phyloP scores from a whole-genome alignment of 2,888 invertebrate species.

The Neoitamus cyanurus region DNA sequence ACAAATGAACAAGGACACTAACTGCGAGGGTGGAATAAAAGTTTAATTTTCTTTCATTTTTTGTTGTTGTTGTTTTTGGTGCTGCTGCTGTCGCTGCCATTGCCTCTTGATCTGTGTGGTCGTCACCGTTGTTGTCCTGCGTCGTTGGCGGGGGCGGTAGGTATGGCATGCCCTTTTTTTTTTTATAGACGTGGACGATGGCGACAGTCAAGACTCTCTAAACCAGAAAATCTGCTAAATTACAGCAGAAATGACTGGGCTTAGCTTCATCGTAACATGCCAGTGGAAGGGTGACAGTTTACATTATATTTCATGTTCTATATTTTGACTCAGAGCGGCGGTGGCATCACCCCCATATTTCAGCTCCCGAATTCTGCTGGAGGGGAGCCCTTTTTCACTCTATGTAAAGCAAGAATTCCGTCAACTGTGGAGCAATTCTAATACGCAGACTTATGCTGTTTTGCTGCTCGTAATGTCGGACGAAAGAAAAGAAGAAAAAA shows the following conservation, averaged over 20 bases:
- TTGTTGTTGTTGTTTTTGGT: background rate
- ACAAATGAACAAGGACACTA: background rate
- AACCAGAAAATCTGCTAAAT: background rate
- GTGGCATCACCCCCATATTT: too few relatives aligned
- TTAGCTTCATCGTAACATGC: background rate
- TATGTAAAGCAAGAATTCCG: too few relatives aligned
- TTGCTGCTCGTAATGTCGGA: background rate
- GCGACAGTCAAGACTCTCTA: background rate
- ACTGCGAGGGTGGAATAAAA: background rate
- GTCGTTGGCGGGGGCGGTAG: background rate
- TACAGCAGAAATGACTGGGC: too few relatives aligned
- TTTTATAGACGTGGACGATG: background rate
- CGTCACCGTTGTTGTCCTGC: background rate
- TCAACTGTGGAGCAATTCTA: background rate
- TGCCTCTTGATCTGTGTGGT: background rate
- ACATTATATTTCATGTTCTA: background rate
- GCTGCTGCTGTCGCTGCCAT: background rate
- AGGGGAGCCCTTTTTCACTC: too few relatives aligned
- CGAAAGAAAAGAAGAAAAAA: background rate
- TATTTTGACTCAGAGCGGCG: too few relatives aligned
- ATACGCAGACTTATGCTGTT: background rate
- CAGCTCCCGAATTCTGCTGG: too few relatives aligned
- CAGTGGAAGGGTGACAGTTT: background rate
- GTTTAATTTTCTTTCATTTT: background rate
- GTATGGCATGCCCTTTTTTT: too few relatives aligned